These are phyloP conservation scores for Alloplasta piceator DNA, from an alignment of 2,888 invertebrate species.

Conservation along the genomic window DNA sequence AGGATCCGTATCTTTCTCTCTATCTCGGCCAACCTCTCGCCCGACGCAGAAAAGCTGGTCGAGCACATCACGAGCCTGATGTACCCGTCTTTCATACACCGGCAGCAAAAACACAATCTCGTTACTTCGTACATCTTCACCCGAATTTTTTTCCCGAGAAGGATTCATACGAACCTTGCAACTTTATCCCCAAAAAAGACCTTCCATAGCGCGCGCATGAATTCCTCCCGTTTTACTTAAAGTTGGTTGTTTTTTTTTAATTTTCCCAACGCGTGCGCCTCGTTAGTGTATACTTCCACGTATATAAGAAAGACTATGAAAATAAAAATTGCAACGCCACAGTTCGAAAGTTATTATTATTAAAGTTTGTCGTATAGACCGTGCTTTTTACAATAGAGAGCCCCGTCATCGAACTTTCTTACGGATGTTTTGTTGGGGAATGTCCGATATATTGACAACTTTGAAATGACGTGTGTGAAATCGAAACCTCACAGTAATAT, in stretches of 20 bases:
- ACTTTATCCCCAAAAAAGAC: constrained; percentile 11
- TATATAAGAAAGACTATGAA: not conserved
- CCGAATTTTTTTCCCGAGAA: constrained; percentile 45
- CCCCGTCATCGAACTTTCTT: too few species aligned
- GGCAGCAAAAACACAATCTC: constrained; percentile 23
- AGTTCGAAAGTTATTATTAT: not conserved
- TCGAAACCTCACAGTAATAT: constrained; percentile 7
- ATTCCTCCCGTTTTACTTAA: constrained; percentile 23
- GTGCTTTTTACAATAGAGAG: too few species aligned
- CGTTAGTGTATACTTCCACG: not conserved
- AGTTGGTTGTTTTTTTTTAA: not conserved
- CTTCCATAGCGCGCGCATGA: constrained; percentile 32
- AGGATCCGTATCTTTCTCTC: constrained; percentile 53
- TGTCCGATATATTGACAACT: too few species aligned
- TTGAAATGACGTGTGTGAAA: not conserved
- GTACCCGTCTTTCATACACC: constrained; percentile 52
- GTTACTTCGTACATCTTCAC: not conserved
- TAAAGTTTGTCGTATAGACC: too few species aligned
- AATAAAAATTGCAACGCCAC: not conserved
- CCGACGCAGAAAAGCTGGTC: constrained; percentile 38
- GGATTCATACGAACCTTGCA: constrained; percentile 37
- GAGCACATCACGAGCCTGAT: constrained; percentile 48
- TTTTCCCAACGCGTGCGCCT: not conserved
- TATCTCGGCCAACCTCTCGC: constrained; percentile 23
- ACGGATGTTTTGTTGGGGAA: too few species aligned